Evolutionary conservation across 2,888 invertebrate species (phyloP).

Genomic region (Theretra japonica): DNA sequence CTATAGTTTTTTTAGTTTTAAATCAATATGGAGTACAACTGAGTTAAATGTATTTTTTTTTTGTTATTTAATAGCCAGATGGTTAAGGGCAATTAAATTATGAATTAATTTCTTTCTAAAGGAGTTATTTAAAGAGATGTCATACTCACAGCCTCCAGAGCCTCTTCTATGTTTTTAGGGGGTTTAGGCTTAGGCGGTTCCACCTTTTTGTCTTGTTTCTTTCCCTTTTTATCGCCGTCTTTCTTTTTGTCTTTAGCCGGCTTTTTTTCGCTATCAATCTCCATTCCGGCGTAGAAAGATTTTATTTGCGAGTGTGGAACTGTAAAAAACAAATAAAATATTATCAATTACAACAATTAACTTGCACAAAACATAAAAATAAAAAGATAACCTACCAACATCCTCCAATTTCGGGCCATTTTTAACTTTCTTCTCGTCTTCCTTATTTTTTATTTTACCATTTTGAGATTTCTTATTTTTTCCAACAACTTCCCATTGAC

Average conservation of each 20-base stretch:
- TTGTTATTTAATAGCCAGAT: too few species aligned
- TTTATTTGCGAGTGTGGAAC: constrained; percentile 89
- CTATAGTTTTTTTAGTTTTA: too few species aligned
- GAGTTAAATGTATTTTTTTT: too few species aligned
- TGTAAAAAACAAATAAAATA: constrained; percentile 58
- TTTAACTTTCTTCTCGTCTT: constrained; percentile 87
- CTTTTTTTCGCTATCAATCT: constrained; percentile 86
- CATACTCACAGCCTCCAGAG: constrained; percentile 83
- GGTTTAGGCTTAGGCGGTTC: constrained; percentile 86
- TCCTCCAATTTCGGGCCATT: constrained; percentile 90
- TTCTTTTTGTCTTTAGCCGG: constrained; percentile 83
- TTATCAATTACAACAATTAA: constrained; percentile 30
- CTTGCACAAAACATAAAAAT: constrained; percentile 37
- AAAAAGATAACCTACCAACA: constrained; percentile 85
- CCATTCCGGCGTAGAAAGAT: constrained; percentile 86
- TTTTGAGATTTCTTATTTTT: constrained; percentile 86
- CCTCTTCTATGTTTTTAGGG: constrained; percentile 87
- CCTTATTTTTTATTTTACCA: constrained; percentile 80
- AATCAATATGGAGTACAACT: too few species aligned
- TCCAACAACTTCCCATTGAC: constrained; percentile 89
- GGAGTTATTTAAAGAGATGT: neutral
- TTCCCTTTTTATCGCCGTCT: constrained; percentile 71
- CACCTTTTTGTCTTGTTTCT: constrained; percentile 79
- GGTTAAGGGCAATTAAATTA: too few species aligned
- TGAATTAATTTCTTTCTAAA: too few species aligned